These are phyloP conservation scores for Catostylus mosaicus DNA, from an alignment of 30 jellyfish, hydroid and myxozoan species.

Conservation along the genomic window DNA sequence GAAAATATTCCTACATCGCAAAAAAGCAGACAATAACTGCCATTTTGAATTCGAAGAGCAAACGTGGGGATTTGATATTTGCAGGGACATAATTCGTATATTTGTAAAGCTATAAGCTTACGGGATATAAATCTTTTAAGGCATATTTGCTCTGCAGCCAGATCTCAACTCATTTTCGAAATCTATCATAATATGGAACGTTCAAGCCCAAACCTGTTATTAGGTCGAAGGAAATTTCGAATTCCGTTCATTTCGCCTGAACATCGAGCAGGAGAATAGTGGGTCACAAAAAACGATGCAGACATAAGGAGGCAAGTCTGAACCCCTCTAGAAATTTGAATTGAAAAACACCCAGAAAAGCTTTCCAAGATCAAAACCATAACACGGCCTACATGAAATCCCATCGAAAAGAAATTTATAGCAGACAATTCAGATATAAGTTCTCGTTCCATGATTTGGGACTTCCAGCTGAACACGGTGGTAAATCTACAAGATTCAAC, in stretches of 20 bases:
- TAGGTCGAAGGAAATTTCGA: neutral
- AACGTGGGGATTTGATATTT: slow-evolving; percentile 26
- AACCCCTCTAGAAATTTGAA: too few species aligned
- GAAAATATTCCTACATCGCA: neutral
- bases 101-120: slow-evolving; percentile 16
- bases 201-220: slow-evolving; percentile 12
- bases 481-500: too few species aligned
- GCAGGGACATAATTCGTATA: neutral
- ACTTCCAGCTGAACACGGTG: too few species aligned
- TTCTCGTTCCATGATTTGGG: too few species aligned
- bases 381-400: too few species aligned
- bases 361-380: too few species aligned
- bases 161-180: neutral
- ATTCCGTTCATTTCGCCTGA: neutral
- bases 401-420: too few species aligned
- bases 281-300: too few species aligned
- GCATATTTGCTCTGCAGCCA: slow-evolving; percentile 11
- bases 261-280: neutral
- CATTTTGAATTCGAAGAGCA: slow-evolving; percentile 19
- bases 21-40: slow-evolving; percentile 16
- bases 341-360: too few species aligned
- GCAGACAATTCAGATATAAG: too few species aligned
- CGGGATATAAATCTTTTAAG: slow-evolving; percentile 10
- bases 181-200: slow-evolving; percentile 1
- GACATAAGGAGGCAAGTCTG: too few species aligned